Evolutionary conservation across 2,797 vertebrate species (phyloP), one percentile per base, ranked within the genome.

Genomic region (Anniella stebbinsi): DNA sequence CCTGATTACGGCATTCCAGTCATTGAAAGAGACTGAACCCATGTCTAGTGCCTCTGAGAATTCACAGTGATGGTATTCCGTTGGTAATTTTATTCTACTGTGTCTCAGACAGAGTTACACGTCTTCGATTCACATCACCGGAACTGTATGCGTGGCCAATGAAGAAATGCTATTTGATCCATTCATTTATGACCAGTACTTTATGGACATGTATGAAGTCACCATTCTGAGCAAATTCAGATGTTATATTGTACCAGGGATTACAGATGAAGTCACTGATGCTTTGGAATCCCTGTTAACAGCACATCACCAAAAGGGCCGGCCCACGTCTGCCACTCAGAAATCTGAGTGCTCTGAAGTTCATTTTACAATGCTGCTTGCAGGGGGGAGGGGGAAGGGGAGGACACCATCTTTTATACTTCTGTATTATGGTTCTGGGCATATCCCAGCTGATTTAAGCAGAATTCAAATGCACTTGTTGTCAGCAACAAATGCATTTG

Each of bases 401-500:
- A 9, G 33, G 12, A 21, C 30, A 66, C 48, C 45, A 21, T 28
- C 38, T 51, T 11, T 48, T 51, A 69, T 30, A 87, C 63, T 80
- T 69, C n/a, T 80, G 17, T 8, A 18, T 80, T 69, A 25, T 25
- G 28, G 30, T 83, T 86, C 7, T 48, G 7, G 33, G 0, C 69
- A 7, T 87, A 89, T 70, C 18, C 13, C 0, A 33, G 83, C 0
- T 21, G 88, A 86, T 11, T 11, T 25, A 10, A 75, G 4, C 69
- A 60, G 2, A 92, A 87, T 92, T 91, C 89, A 63, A 23, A 84
- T 88, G 2, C n/a, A n/a, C n/a, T n/a, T n/a, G n/a, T n/a, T n/a
- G n/a, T n/a, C n/a, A n/a, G n/a, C n/a, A n/a, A n/a, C n/a, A n/a
- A n/a, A n/a, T n/a, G n/a, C n/a, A n/a, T n/a, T n/a, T n/a, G n/a